These are phyloP conservation scores for Andrena hattorfiana DNA, from an alignment of 2,888 invertebrate species.

Conservation along the genomic window DNA sequence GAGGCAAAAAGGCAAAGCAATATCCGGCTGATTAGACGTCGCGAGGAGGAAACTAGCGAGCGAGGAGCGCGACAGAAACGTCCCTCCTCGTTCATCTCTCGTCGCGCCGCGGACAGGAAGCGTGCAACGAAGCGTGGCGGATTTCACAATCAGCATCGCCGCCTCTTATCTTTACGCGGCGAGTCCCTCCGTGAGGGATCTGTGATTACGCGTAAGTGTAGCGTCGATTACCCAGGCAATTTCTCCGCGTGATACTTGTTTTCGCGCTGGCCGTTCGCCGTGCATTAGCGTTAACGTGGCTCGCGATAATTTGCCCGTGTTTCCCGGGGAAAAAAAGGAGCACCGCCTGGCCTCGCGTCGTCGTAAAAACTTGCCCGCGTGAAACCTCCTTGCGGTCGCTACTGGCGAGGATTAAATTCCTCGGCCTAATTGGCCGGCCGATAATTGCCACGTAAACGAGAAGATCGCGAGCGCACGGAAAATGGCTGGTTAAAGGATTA, in stretches of 20 bases:
- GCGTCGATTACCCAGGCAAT: constrained; percentile 61
- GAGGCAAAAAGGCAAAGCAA: constrained; percentile 13
- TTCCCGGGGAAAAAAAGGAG: constrained; percentile 1
- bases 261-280: constrained; percentile 37
- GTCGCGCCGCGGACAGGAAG: constrained; percentile 18
- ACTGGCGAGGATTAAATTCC: constrained; percentile 61
- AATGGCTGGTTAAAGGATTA: constrained; percentile 63
- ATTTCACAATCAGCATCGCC: constrained; percentile 45
- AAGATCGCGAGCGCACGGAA: constrained; percentile 25
- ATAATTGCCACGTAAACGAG: constrained; percentile 62
- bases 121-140: constrained; percentile 50
- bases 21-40: constrained; percentile 48
- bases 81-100: not conserved
- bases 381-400: constrained; percentile 19
- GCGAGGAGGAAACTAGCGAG: not conserved
- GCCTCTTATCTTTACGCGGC: constrained; percentile 38
- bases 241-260: constrained; percentile 55
- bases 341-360: not conserved
- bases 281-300: constrained; percentile 41
- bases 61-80: not conserved
- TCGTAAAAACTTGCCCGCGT: constrained; percentile 48
- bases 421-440: constrained; percentile 59
- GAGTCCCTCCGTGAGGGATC: constrained; percentile 46
- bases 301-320: constrained; percentile 57
- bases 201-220: constrained; percentile 52